Percentiles rank a stretch among this genome's conserved stretches.
Conservation (phyloP, 2,888 invertebrate genomes). For the Ochlodes sylvanus region DNA sequence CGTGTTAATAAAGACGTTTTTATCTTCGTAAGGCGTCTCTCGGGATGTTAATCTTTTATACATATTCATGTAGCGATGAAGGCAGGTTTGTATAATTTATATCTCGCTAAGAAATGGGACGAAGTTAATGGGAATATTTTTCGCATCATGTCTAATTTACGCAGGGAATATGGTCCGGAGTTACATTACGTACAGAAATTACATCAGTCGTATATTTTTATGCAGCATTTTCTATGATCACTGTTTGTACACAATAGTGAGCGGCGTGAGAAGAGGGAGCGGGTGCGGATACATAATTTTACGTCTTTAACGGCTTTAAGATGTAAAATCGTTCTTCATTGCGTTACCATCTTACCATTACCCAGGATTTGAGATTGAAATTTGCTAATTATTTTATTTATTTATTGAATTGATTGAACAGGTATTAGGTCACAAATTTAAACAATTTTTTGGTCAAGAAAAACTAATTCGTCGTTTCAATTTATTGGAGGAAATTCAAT, state of each 20-base stretch:
- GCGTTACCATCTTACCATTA: too few relatives aligned
- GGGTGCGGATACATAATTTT: neutral
- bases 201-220: neutral
- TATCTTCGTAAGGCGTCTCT: slow-evolving; percentile 27
- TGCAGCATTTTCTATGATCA: neutral
- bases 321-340: too few relatives aligned
- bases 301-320: too few relatives aligned
- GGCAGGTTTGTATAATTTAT: slow-evolving; percentile 57
- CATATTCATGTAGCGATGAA: slow-evolving; percentile 54
- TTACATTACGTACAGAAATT: slow-evolving; percentile 20
- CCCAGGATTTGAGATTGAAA: too few relatives aligned
- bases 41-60: slow-evolving; percentile 42
- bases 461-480: too few relatives aligned
- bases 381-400: too few relatives aligned
- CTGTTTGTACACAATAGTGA: neutral
- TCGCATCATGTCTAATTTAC: slow-evolving; percentile 49
- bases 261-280: neutral
- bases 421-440: too few relatives aligned
- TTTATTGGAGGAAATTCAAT: too few relatives aligned
- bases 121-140: slow-evolving; percentile 51
- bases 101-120: slow-evolving; percentile 55
- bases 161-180: slow-evolving; percentile 28
- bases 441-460: too few relatives aligned
- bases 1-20: slow-evolving; percentile 31
- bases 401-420: too few relatives aligned